Percentiles rank a stretch among this genome's conserved stretches.
phyloP scores from a whole-genome alignment of 53 echinoderm and acorn worm species.

The Glandiceps talaboti region DNA sequence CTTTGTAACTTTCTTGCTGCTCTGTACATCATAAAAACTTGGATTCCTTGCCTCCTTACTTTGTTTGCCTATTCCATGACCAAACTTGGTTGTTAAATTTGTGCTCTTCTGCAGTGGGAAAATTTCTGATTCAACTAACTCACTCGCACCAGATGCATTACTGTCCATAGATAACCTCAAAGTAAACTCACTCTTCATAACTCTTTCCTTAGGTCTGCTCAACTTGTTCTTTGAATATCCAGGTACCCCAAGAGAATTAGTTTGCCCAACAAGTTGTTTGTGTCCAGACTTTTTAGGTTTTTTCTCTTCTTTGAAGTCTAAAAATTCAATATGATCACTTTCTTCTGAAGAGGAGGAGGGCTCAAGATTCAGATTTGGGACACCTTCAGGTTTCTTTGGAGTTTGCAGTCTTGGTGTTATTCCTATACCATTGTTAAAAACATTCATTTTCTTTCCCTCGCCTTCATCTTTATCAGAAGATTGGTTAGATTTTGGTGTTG shows the following conservation, averaged over 20 bases:
- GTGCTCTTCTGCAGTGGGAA: no score
- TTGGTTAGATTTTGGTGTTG: background rate
- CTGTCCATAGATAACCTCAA: background rate
- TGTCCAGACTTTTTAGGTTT: background rate
- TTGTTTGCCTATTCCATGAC: no score
- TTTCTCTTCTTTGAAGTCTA: no score
- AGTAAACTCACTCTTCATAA: background rate
- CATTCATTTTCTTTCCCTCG: background rate
- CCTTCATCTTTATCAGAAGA: background rate
- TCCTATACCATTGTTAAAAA: no score
- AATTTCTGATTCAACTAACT: background rate
- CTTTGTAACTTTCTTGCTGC: background rate
- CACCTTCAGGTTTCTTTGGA: background rate
- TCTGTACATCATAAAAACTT: background rate
- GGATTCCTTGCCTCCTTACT: no score
- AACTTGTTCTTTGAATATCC: background rate
- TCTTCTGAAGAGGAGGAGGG: background rate
- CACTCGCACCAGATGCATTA: background rate
- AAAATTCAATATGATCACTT: background rate
- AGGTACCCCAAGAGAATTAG: background rate
- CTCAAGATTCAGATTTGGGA: background rate
- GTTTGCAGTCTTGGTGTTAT: background rate
- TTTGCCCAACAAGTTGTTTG: background rate
- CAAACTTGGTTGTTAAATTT: no score
- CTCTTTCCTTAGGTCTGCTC: background rate